Evolutionary conservation across 2,888 invertebrate species (phyloP), one percentile per base, ranked within the genome.

Genomic region (Strigamia maritima): DNA sequence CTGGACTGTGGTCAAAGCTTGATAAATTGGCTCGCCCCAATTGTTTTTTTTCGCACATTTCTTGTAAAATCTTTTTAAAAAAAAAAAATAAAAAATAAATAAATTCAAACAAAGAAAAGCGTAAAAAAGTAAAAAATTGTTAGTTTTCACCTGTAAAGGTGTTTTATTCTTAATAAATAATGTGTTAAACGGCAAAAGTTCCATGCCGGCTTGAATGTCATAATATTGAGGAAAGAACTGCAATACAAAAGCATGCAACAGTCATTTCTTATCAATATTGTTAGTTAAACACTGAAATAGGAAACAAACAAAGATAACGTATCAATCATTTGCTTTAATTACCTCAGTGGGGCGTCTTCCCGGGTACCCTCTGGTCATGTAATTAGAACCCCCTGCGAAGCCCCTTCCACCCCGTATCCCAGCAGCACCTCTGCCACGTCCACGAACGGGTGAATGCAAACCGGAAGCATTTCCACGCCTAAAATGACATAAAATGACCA

Each of bases 21-120:
- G 77, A 54, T 60, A 80, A n/a, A 35, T 54, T 1, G 80, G 80
- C n/a, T 80, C 80, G 22, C 79, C 78, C 44, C 60, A 75, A 22
- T 65, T 76, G 31, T 79, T 40, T 28, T 80, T n/a, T 80, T 22
- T 80, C 79, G 35, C 80, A 80, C 22, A 77, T 22, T 38, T 80
- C 80, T 60, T 65, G 77, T 7, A 80, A 28, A 19, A 77, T 49
- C 80, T 80, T n/a, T 8, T 16, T 31, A 7, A 22, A 75, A 22
- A 75, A 26, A 75, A 75, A 26, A 75, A 22, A 7, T 35, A 6
- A 75, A 75, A 75, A 75, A 19, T 3, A 38, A 75, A 19, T 35
- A 8, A 26, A 26, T 10, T 40, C 10, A 38, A 75, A 31, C 16
- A 35, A 1, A 2, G 10, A 19, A 31, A 75, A 75, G 12, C 31